These are phyloP conservation scores for Apoda limacodes DNA, from an alignment of 2,888 invertebrate genomes.

Conservation along the genomic window DNA sequence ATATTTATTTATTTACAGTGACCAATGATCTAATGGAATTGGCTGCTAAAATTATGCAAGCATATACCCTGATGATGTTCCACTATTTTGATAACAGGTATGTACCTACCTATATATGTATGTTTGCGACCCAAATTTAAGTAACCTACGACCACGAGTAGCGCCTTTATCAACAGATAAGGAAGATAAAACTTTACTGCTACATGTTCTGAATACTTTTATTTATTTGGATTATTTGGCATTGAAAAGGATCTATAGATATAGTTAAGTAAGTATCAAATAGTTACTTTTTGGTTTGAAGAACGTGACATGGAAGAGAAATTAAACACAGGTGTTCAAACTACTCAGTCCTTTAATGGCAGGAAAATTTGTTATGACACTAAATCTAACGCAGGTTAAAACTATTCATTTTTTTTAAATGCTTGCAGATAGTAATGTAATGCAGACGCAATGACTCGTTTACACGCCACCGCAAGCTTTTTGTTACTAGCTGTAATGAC, in stretches of 20 bases:
- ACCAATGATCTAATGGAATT: background rate
- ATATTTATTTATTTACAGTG: too few relatives aligned
- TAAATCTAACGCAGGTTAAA: too few relatives aligned
- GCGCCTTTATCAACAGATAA: constrained; percentile 59
- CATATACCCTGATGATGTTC: background rate
- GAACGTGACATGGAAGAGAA: constrained; percentile 33
- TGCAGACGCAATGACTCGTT: constrained; percentile 41
- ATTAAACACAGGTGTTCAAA: constrained; percentile 31
- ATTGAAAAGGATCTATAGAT: too few relatives aligned
- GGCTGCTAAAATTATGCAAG: background rate
- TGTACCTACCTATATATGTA: too few relatives aligned
- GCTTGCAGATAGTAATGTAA: constrained; percentile 56
- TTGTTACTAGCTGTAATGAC: constrained; percentile 29
- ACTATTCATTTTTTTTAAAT: constrained; percentile 4
- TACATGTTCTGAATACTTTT: constrained; percentile 35
- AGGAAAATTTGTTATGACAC: too few relatives aligned
- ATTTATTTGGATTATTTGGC: constrained; percentile 21
- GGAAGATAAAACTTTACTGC: constrained; percentile 58
- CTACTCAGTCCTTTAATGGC: too few relatives aligned
- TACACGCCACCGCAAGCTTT: constrained; percentile 27
- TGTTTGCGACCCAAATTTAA: constrained; percentile 57
- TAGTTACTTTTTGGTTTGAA: too few relatives aligned
- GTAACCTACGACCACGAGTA: constrained; percentile 32
- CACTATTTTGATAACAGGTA: constrained; percentile 22
- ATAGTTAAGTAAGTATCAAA: too few relatives aligned